A percentile compares a stretch with the other conserved stretches of the same genome.
phyloP scores from a whole-genome alignment of 2,888 invertebrate species.

The Esperia sulphurella region DNA sequence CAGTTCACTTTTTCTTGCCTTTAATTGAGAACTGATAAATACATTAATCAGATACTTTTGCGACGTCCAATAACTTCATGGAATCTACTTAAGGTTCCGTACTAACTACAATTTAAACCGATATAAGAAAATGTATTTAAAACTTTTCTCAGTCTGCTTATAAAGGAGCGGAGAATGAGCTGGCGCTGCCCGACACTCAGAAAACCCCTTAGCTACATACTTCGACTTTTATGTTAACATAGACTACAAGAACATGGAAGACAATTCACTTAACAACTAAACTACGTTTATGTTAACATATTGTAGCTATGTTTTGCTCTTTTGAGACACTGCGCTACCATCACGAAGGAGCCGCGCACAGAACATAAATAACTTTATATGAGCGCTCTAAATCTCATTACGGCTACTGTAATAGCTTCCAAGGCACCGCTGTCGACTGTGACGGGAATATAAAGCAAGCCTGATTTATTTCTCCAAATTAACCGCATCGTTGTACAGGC shows the following conservation, averaged over 20 bases:
- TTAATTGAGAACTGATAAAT: no score
- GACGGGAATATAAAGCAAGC: constrained; percentile 70
- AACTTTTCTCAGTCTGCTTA: no score
- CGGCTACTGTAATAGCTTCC: constrained; percentile 69
- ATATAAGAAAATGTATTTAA: no score
- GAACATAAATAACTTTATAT: constrained; percentile 74
- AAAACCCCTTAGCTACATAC: no score
- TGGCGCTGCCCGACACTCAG: no score
- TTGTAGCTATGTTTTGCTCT: constrained; percentile 11
- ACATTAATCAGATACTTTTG: no score
- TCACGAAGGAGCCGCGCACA: constrained; percentile 44
- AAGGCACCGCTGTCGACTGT: constrained; percentile 65
- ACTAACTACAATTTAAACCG: no score
- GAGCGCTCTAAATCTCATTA: constrained; percentile 75
- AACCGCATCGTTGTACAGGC: constrained; percentile 45
- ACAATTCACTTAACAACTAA: neutral
- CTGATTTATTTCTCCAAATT: constrained; percentile 66
- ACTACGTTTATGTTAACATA: constrained; percentile 2
- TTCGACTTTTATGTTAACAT: neutral
- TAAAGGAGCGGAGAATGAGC: no score
- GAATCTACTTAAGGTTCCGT: no score
- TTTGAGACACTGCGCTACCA: constrained; percentile 25
- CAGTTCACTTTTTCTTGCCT: no score
- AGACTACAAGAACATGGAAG: neutral
- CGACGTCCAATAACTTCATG: no score